These are phyloP conservation scores for Aethes cnicana DNA, from an alignment of 2,888 invertebrate genomes.

Conservation along the genomic window DNA sequence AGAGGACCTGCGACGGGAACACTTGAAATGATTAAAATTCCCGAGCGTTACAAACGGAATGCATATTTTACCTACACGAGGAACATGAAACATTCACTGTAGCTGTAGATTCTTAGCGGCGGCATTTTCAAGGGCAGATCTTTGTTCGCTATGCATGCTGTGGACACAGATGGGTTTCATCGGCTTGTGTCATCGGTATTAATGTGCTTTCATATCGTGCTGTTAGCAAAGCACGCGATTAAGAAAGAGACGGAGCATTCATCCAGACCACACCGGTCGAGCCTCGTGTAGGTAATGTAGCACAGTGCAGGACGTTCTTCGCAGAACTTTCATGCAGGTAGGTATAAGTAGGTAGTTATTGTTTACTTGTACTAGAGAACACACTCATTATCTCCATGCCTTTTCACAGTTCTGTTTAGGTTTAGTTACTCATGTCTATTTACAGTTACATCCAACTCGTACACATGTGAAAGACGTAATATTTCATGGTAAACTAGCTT, in stretches of 20 bases:
- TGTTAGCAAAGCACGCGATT: constrained; percentile 72
- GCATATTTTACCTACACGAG: constrained; percentile 50
- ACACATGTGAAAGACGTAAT: too few relatives aligned
- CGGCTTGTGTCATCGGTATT: constrained; percentile 79
- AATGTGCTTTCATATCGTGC: constrained; percentile 75
- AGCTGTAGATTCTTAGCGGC: constrained; percentile 43
- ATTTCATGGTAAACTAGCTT: too few relatives aligned
- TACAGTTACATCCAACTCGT: too few relatives aligned
- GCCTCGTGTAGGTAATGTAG: constrained; percentile 32
- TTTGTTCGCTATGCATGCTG: constrained; percentile 67
- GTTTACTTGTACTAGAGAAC: constrained; percentile 15
- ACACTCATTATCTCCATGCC: constrained; percentile 4
- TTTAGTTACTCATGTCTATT: constrained; percentile 17
- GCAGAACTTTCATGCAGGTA: constrained; percentile 28
- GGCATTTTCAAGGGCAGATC: constrained; percentile 70
- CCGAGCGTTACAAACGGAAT: constrained; percentile 48
- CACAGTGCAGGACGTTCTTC: constrained; percentile 25
- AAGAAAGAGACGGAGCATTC: constrained; percentile 62
- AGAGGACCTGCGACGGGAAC: constrained; percentile 28
- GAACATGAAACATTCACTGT: constrained; percentile 36
- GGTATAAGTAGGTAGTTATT: too few relatives aligned
- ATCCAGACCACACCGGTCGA: constrained; percentile 69
- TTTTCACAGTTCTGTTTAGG: constrained; percentile 21
- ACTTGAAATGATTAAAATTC: constrained; percentile 45
- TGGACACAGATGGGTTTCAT: constrained; percentile 79